phyloP scores from a whole-genome alignment of 2,888 invertebrate genomes.

The Lasioglossum oenotherae region DNA sequence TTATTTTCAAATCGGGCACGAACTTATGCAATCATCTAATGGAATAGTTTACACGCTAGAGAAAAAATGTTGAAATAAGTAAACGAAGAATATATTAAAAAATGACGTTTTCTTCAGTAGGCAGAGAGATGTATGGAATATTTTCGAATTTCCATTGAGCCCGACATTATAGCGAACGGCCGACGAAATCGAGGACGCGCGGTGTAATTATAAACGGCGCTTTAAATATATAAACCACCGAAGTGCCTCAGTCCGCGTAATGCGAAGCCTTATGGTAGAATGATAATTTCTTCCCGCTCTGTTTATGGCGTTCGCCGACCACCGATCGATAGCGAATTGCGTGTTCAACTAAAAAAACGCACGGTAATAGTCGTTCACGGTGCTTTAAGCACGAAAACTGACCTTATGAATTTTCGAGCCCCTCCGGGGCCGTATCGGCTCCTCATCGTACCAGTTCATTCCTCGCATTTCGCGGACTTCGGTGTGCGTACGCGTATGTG shows the following conservation, averaged over 20 bases:
- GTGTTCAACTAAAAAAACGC: slow-evolving; percentile 47
- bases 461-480: background rate
- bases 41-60: too few relatives aligned
- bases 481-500: background rate
- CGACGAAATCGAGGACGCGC: slow-evolving; percentile 24
- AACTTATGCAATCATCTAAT: too few relatives aligned
- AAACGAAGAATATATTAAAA: background rate
- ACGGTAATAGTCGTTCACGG: background rate
- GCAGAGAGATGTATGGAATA: background rate
- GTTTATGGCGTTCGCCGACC: slow-evolving; percentile 53
- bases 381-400: background rate
- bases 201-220: slow-evolving; percentile 41
- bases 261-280: slow-evolving; percentile 55
- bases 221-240: slow-evolving; percentile 47
- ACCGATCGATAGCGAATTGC: slow-evolving; percentile 53
- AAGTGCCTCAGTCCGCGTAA: slow-evolving; percentile 24
- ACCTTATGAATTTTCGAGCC: background rate
- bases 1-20: too few relatives aligned
- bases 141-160: background rate
- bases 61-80: too few relatives aligned
- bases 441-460: background rate
- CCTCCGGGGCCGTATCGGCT: background rate
- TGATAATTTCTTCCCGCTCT: slow-evolving; percentile 61
- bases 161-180: background rate
- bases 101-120: background rate